Evolutionary conservation across 2,113 vertebrate species (phyloP), one percentile per base, ranked within the genome.

Genomic region (Oreochromis aureus): DNA sequence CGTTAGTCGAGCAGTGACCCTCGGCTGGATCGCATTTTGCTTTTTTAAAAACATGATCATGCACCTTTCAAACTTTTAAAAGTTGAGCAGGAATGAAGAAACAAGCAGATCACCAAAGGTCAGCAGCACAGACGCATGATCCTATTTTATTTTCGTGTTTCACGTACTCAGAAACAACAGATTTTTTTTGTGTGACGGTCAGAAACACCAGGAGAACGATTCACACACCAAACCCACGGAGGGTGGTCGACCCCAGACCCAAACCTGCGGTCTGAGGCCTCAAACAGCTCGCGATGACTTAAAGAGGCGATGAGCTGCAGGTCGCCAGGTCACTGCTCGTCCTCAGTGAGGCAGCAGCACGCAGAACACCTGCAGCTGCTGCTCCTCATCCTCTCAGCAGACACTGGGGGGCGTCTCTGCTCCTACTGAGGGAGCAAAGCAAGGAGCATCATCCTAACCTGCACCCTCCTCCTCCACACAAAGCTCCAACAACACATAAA

Each of bases 381-480:
- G 3, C 73, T 41, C 19, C 3, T 16, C 78, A 80, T 63, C 0
- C 41, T n/a, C 41, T 36, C 44, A 61, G 39, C 36, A 39, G 10
- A 46, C 84, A 89, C 12, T 41, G 73, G 84, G 51, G 80, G 88
- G 71, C 30, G 2, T 10, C 51, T 1, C n/a, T 83, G 48, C 80
- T 81, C 22, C 54, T 56, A 22, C 86, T 32, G 46, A 46, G 48
- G 34, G 36, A 22, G 39, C 9, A 76, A 41, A 24, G n/a, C 16
- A 6, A 39, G 71, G 41, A 54, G 53, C 63, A 30, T 51, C 30
- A 0, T 30, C 5, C 79, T 22, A 7, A 76, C 27, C 55, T 61
- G 16, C 54, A 59, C 0, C 63, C 32, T 12, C 71, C 58, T 55
- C 2, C 79, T 48, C 71, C 82, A 2, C 66, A 16, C 24, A 2